Evolutionary conservation across 2,113 vertebrate genomes (phyloP), one percentile per base, ranked within the genome.

Genomic region (Odocoileus hemionus): DNA sequence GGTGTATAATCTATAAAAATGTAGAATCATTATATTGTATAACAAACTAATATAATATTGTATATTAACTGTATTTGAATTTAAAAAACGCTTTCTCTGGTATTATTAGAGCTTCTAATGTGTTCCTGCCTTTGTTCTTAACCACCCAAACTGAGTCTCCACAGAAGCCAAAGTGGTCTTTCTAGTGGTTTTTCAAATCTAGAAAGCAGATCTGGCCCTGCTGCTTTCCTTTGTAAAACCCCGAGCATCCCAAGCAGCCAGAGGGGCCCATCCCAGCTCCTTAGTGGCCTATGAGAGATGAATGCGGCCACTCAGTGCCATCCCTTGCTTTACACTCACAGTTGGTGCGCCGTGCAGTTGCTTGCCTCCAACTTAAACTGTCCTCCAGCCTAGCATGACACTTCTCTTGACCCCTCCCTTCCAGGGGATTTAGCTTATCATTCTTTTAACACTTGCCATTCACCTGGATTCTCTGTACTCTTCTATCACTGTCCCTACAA

Each of bases 201-300:
- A 39, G 52, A 87, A 61, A 92, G 19, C 33, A 86, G 33, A 50
- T 50, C 26, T 60, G 43, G 92, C 7, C 64, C 52, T 90, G 28
- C 28, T 84, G 50, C 45, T 86, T 96, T 94, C 11, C n/a, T 76
- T 61, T 88, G 33, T 85, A 67, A 97, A 96, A 64, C 61, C 89
- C 45, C 64, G 95, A 54, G 16, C 78, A 25, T 64, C 84, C 80
- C 19, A 61, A 0, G 82, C 12, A 45, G 19, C 55, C 36, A 14
- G 3, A 84, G 92, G 61, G 33, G 57, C 45, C 33, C 89, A 74
- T 50, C n/a, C 17, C 70, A 23, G n/a, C 25, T 87, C 57, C 11
- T 92, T 36, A 54, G 33, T 67, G 61, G 67, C 28, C 23, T 52
- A 1, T 4, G 3, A 60, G 83, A 61, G 55, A 89, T 30, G 60